Percentiles rank a stretch among this genome's conserved stretches.
phyloP scores from a whole-genome alignment of 2,888 invertebrate species.

The Agrochola litura region DNA sequence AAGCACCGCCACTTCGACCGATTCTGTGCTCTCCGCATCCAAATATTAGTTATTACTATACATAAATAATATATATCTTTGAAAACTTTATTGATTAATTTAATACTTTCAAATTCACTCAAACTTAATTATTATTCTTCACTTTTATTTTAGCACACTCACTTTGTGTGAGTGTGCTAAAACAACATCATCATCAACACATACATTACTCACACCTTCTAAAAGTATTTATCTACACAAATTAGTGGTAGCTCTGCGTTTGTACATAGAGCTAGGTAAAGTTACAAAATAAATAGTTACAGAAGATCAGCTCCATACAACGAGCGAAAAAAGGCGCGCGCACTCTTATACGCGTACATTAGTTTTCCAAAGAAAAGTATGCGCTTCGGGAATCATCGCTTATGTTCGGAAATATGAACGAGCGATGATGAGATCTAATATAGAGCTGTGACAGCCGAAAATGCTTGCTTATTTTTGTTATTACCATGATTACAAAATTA shows the following conservation, averaged over 20 bases:
- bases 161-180: too few species aligned
- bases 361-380: too few species aligned
- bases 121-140: background rate
- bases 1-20: too few species aligned
- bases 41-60: background rate
- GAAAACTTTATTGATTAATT: background rate
- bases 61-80: background rate
- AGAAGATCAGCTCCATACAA: background rate
- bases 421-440: too few species aligned
- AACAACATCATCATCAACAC: conserved; percentile 8
- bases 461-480: too few species aligned
- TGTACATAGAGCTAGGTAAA: conserved; percentile 17
- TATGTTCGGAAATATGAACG: too few species aligned
- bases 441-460: too few species aligned
- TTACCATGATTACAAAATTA: too few species aligned
- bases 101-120: background rate
- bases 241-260: conserved; percentile 33
- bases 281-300: background rate
- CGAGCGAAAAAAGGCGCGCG: background rate
- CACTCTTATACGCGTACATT: background rate
- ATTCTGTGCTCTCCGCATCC: too few species aligned
- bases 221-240: conserved; percentile 37
- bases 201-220: conserved; percentile 5
- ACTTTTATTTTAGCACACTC: background rate
- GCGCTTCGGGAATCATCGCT: too few species aligned